Evolutionary conservation across 2,888 invertebrate genomes (phyloP), one percentile per base, ranked within the genome.

Genomic region (Tipula vernalis): DNA sequence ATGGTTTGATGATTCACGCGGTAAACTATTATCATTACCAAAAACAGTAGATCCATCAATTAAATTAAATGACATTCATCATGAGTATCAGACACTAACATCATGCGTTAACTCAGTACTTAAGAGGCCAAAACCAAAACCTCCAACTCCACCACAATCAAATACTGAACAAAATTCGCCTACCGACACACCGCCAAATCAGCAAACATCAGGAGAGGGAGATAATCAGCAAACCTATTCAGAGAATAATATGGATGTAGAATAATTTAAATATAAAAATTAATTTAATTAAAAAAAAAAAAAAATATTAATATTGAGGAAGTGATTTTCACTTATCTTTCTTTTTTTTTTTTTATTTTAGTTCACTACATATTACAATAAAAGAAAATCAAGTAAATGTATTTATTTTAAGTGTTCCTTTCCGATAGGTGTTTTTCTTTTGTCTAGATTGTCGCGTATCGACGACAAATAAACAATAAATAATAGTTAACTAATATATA

Each of bases 41-140:
- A 94, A 94, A 87, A 95, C 96, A 88, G 93, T 94, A 89, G 93
- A 95, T 89, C 96, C 98, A 87, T 94, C 96, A 36, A 93, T 97
- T 88, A 95, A 96, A 89, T 94, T 95, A 57, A 94, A 95, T 87
- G 96, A 97, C 90, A 96, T 98, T 89, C 94, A 95, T 87, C 94
- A 95, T 88, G 96, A 97, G 91, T 94, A 95, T 91, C 94, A 95
- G 92, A 96, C 89, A 44, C 89, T 91, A 28, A 90, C 89, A 85
- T 88, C 90, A 83, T 90, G 90, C 85, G 94, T 95, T 83, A 94
- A 93, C 89, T 96, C 97, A 5, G 95, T 98, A 88, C 92, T 98
- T 88, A 97, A 96, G 91, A 98, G 98, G 91, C 96, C 97, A 86
- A 97, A 97, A 91, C 98, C 98, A 6, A 97, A 98, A 91, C 94